Base-by-base conservation (phyloP, 2,888 invertebrate genomes). In the Drosophila nigricruria region DNA sequence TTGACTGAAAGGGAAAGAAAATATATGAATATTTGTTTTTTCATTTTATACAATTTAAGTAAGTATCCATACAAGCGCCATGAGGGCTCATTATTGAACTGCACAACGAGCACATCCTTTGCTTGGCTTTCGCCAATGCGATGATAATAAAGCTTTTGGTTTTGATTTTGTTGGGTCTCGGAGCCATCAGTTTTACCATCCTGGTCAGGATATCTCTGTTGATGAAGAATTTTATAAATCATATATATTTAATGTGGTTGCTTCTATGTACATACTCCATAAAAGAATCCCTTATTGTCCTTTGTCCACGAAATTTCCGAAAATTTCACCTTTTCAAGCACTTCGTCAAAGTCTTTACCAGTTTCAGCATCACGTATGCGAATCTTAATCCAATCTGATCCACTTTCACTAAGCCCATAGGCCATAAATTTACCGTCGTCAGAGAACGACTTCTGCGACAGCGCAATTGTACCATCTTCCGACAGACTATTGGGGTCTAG, bases 381-480 rank as follows among this genome's bases (percentile, higher is more conserved):
- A 87, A 99, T 97, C 56, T 97, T 97, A 78, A 96, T 95, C 99
- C 99, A 99, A 92, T 99, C 99, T 2, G 98, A 98, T 0, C 99
- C 99, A 92, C 97, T 97, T 71, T 95, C 95, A 79, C 98, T 98
- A 2, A 99, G 94, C 0, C 97, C 97, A 93, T 98, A 99, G 0
- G 98, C 98, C 93, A 97, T 96, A 30, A 95, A 96, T 88, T 95
- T 94, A 16, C 98, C 98, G 93, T 99, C 96, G 88, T 98, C 96
- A 1, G 98, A 97, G 93, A 98, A 98, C 32, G 95, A 94, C 50
- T 95, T 95, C 72, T 95, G 95, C 0, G 95, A 94, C 49, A 98
- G 93, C 5, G 97, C 96, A 58, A 97, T 94, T 2, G 98, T 98
- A 43, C 98, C 98, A 94, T 99, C 99, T 12, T 96, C 95, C 0